Percentiles rank a stretch among this genome's conserved stretches.
These are phyloP conservation scores for Malthinus seriepunctatus DNA, from an alignment of 2,888 invertebrate species.

Conservation along the genomic window DNA sequence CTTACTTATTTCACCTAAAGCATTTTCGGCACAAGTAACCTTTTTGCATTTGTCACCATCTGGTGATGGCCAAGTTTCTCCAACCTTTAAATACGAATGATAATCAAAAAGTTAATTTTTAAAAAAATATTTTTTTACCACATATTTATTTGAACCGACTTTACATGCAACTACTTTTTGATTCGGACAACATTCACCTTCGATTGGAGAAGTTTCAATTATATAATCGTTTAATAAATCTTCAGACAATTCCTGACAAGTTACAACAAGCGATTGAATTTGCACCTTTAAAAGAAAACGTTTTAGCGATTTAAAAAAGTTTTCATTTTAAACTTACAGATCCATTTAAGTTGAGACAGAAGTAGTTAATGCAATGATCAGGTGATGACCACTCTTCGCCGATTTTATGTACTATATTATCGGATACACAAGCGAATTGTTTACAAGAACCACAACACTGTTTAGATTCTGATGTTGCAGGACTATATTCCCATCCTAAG, in stretches of 20 bases:
- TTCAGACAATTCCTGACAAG: conserved; percentile 57
- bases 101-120: background rate
- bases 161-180: conserved; percentile 61
- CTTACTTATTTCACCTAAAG: conserved; percentile 57
- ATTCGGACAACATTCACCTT: conserved; percentile 63
- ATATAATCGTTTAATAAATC: conserved; percentile 57
- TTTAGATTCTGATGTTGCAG: conserved; percentile 47
- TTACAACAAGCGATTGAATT: conserved; percentile 59
- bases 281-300: conserved; percentile 54
- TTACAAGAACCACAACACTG: conserved; percentile 69
- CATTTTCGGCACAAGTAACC: conserved; percentile 56
- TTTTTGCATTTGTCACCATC: conserved; percentile 61
- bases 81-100: conserved; percentile 49
- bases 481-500: conserved; percentile 61
- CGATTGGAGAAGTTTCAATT: conserved; percentile 54
- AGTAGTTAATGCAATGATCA: conserved; percentile 66
- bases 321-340: conserved; percentile 39
- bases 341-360: conserved; percentile 61
- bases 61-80: conserved; percentile 62
- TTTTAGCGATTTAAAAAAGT: background rate
- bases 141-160: conserved; percentile 55
- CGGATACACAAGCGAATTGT: conserved; percentile 60
- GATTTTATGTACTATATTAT: conserved; percentile 55
- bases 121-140: conserved; percentile 46
- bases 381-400: conserved; percentile 64